Evolutionary conservation across 2,113 vertebrate genomes (phyloP).

Genomic region (Corapipo altera): DNA sequence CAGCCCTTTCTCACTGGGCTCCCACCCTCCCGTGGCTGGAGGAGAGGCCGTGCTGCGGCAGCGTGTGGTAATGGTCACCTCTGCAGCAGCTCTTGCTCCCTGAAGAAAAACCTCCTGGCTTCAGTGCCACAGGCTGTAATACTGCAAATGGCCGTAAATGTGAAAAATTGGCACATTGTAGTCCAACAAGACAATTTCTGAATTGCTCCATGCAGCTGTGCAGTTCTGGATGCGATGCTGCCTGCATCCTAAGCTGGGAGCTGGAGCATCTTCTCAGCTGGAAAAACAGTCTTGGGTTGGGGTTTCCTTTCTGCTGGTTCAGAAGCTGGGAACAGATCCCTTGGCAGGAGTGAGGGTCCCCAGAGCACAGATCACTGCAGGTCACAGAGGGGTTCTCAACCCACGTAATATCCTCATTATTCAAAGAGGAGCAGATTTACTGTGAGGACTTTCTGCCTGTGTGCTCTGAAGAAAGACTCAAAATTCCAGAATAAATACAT

Average conservation of each 20-base stretch:
- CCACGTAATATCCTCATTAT: accelerated
- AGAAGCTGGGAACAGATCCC: neutral
- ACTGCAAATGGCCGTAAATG: conserved; percentile 75
- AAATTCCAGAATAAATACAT: neutral
- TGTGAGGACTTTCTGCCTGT: neutral
- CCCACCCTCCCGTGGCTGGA: neutral
- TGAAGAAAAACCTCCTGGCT: conserved; percentile 66
- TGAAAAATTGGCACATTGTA: conserved; percentile 75
- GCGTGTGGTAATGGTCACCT: conserved; percentile 63
- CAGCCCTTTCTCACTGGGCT: neutral
- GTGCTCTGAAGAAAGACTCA: neutral
- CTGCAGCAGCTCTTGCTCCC: conserved; percentile 62
- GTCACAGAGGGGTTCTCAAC: neutral
- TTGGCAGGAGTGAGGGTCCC: neutral
- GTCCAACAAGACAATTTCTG: conserved; percentile 75
- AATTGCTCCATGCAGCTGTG: conserved; percentile 73
- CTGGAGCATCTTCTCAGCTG: neutral
- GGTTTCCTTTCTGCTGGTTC: neutral
- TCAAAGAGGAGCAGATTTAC: neutral
- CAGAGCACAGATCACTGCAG: neutral
- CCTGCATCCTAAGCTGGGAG: conserved; percentile 26
- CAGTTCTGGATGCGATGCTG: neutral
- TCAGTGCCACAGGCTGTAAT: conserved; percentile 66
- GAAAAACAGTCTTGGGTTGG: neutral
- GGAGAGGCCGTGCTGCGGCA: conserved; percentile 53